A percentile compares a stretch with the other conserved stretches of the same genome.
Conservation (phyloP, 2,888 invertebrate genomes). For the Trachelus iudaicus region DNA sequence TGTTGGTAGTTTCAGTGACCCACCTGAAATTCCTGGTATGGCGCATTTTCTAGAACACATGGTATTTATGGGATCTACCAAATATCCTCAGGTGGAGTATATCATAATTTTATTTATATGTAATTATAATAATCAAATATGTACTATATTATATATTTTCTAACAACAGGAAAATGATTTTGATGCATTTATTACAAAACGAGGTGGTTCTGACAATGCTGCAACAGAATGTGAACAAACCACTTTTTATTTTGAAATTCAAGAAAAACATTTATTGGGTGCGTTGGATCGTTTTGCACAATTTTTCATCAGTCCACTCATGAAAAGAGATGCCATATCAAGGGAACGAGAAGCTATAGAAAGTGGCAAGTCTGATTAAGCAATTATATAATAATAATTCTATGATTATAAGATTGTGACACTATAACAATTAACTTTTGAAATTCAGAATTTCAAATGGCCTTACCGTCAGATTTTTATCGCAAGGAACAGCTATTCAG, state of each 20-base stretch:
- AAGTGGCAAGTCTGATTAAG: conserved; percentile 71
- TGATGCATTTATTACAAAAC: conserved; percentile 70
- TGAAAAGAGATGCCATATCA: conserved; percentile 86
- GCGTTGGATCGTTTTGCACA: conserved; percentile 90
- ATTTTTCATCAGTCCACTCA: conserved; percentile 87
- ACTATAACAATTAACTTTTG: background rate
- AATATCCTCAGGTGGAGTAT: conserved; percentile 79
- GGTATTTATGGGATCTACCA: conserved; percentile 95
- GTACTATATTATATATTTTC: background rate
- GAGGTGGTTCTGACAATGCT: conserved; percentile 89
- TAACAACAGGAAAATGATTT: conserved; percentile 57
- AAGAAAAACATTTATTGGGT: conserved; percentile 79
- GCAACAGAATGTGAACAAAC: conserved; percentile 89
- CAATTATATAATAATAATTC: background rate
- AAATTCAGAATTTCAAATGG: conserved; percentile 82
- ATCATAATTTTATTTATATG: background rate
- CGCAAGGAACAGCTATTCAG: conserved; percentile 83
- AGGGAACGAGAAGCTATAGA: conserved; percentile 90
- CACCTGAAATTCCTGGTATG: conserved; percentile 79
- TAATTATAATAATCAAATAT: background rate
- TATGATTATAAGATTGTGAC: background rate
- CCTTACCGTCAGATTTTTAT: conserved; percentile 78
- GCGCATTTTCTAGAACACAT: conserved; percentile 91
- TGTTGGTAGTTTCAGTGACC: conserved; percentile 85
- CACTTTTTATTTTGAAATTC: conserved; percentile 89